Conservation (phyloP, 2,888 invertebrate genomes). For the Hemistola chrysoprasaria region DNA sequence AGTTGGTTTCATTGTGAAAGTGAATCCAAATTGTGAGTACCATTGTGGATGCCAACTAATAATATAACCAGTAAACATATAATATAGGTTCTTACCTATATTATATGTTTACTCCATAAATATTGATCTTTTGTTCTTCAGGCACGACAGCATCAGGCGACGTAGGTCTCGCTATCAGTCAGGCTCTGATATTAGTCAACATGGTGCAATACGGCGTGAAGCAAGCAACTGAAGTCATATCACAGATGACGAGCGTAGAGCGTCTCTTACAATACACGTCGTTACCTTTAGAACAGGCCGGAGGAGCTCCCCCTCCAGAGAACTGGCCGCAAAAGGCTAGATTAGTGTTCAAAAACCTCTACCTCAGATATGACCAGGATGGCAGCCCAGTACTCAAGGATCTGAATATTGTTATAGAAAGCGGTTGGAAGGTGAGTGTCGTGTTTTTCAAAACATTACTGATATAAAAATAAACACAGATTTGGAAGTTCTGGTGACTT, state of each 20-base stretch:
- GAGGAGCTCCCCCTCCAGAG: conserved; percentile 80
- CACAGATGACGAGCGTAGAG: conserved; percentile 92
- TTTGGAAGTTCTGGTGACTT: no score
- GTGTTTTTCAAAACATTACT: no score
- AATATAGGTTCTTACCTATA: no score
- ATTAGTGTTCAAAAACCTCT: conserved; percentile 83
- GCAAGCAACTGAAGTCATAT: conserved; percentile 89
- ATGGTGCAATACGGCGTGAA: conserved; percentile 92
- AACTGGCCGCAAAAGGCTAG: conserved; percentile 85
- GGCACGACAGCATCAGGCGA: conserved; percentile 84
- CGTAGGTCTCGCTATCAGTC: conserved; percentile 88
- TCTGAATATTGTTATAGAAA: conserved; percentile 83
- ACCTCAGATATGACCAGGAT: conserved; percentile 83
- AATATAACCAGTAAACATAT: no score
- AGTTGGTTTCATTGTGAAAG: no score
- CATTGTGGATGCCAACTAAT: no score
- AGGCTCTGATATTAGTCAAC: conserved; percentile 87
- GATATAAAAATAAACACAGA: no score
- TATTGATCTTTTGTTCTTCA: conserved; percentile 36
- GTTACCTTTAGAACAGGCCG: conserved; percentile 86
- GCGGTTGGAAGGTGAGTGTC: conserved; percentile 84
- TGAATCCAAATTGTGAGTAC: no score
- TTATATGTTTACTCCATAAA: no score
- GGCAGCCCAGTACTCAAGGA: conserved; percentile 86
- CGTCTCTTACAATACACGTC: conserved; percentile 90